Evolutionary conservation across 2,113 vertebrate genomes (phyloP), one percentile per base, ranked within the genome.

Genomic region (Corvus cornix): DNA sequence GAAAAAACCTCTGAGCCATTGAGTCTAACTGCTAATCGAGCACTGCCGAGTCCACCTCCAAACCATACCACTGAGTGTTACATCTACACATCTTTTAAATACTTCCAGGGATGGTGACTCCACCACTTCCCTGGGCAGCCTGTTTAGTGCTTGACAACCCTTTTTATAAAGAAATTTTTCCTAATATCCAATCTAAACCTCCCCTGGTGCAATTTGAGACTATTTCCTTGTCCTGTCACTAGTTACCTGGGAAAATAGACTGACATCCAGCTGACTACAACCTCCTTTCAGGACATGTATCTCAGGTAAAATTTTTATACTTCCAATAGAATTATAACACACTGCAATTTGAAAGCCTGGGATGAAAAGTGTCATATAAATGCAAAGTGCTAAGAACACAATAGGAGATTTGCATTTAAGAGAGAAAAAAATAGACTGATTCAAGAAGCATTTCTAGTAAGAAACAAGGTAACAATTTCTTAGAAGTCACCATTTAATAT

Each of bases 331-430:
- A 88, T 66, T 73, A 35, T 55, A 89, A 46, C 33, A 64, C 2
- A 0, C 26, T 62, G 24, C 30, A 64, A 58, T 78, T 95, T 88
- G 70, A 97, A 93, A 90, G 83, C 31, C 37, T 92, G 0, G 0
- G 68, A 93, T 75, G 76, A 94, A 89, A 94, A 93, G 37, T n/a
- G 58, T 72, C 73, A 58, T 31, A 81, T 72, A 88, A 93, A 90
- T 70, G 52, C 64, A 78, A 88, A 95, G 44, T 67, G 46, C 74
- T 88, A 80, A 68, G 64, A 94, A 64, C 52, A 41, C 60, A n/a
- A 69, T 43, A 69, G 66, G 62, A 93, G 63, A 80, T 93, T 90
- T 93, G 59, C 89, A 92, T 92, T 78, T 87, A 89, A 84, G 75
- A 93, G 39, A 73, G 30, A 15, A 85, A 69, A 59, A 73, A 37